Percentiles rank a stretch among this genome's conserved stretches.
These are phyloP conservation scores for Bradypus variegatus DNA, from an alignment of 2,797 vertebrate species.

Conservation along the genomic window DNA sequence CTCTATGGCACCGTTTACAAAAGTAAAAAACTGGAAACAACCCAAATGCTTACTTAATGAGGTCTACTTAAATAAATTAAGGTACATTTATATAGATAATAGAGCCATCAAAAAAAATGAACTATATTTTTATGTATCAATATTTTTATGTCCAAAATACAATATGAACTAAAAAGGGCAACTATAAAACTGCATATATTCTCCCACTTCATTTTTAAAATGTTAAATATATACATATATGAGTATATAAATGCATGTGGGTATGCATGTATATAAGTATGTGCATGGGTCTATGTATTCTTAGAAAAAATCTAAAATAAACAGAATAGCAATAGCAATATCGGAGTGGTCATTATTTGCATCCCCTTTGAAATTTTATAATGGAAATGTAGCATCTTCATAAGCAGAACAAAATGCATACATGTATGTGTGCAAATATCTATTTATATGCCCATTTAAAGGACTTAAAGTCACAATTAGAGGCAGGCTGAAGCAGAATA, in stretches of 20 bases:
- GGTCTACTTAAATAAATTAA: background rate
- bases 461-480: background rate
- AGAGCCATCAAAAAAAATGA: background rate
- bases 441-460: background rate
- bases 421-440: rapidly evolving
- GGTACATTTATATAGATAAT: background rate
- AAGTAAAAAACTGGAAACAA: background rate
- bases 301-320: background rate
- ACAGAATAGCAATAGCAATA: background rate
- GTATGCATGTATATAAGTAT: too few relatives aligned
- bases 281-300: background rate
- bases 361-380: background rate
- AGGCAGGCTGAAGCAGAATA: background rate
- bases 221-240: background rate
- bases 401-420: background rate
- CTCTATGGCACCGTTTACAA: background rate
- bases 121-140: background rate
- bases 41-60: background rate
- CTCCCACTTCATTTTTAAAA: background rate
- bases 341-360: background rate
- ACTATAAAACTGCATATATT: background rate
- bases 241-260: background rate
- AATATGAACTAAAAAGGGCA: background rate
- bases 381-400: background rate
- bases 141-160: background rate